Percentiles rank a stretch among this genome's conserved stretches.
Evolutionary conservation across 2,797 vertebrate species (phyloP).

Genomic region (Sebastolobus altivelis): DNA sequence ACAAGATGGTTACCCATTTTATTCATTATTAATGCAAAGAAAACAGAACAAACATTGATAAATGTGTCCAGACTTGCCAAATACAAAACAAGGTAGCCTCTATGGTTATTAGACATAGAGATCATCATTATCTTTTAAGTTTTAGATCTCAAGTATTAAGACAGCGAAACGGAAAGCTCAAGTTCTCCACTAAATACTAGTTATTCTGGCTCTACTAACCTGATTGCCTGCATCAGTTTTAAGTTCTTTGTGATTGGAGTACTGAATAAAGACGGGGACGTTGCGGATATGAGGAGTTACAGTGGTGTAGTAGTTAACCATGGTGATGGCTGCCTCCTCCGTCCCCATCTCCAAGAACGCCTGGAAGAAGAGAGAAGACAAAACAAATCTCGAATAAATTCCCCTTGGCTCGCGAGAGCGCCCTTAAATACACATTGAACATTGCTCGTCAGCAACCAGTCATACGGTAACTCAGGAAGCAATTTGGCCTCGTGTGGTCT

Average conservation of each 20-base stretch:
- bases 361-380: constrained; percentile 71
- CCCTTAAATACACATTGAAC: no score
- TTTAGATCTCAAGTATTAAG: neutral
- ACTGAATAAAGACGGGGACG: constrained; percentile 95
- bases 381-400: neutral
- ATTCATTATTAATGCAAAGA: neutral
- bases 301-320: constrained; percentile 97
- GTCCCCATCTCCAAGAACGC: constrained; percentile 97
- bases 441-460: no score
- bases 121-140: neutral
- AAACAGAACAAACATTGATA: neutral
- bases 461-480: no score
- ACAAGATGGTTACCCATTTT: neutral
- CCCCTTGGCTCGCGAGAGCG: neutral
- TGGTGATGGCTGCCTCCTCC: constrained; percentile 96
- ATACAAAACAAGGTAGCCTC: neutral
- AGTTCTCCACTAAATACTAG: no score
- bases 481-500: no score
- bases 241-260: constrained; percentile 98
- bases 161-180: neutral
- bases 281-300: constrained; percentile 96
- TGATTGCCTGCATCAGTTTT: constrained; percentile 96
- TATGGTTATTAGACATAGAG: neutral
- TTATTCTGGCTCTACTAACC: constrained; percentile 74
- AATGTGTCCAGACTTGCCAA: neutral